Base-by-base conservation (phyloP, 2,888 invertebrate species). In the Napeogenes sylphis region DNA sequence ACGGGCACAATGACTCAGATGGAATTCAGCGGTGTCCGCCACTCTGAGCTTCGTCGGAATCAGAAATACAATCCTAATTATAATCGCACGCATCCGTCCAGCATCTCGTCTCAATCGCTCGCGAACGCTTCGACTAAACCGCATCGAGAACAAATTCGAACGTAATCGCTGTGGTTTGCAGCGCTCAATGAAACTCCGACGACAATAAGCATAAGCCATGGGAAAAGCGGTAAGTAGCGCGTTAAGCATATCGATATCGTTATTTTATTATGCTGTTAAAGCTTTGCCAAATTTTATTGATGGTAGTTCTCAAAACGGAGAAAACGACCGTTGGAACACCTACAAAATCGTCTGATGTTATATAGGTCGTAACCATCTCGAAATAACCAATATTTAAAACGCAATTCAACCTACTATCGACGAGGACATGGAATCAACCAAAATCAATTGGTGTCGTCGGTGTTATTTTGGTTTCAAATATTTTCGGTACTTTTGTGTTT, bases 21-120 rank as follows among this genome's bases (percentile, higher is more conserved):
- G 90, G 90, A 90, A 90, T 90, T 84, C 85, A 87, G 83, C 82
- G 82, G 81, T 83, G 84, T 85, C 81, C 85, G 87, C 87, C 85
- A 85, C 84, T 84, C 86, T 79, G 81, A 81, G 87, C 84, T 84
- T 88, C 87, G 88, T 84, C 85, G 88, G 86, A 88, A 90, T 90
- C 90, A 90, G 90, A 90, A 90, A 90, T 90, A 90, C 90, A 89
- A 86, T 87, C 90, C 90, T 90, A 90, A 90, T 90, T 90, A 90
- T 90, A 90, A 90, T 90, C 89, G 82, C 82, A 87, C 86, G 88
- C 89, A 90, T 90, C 90, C 90, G 89, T 87, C 87, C 82, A 84
- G 81, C 83, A 84, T 85, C 87, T 85, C 85, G 84, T 85, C 87
- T 85, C 86, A 83, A 87, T 87, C 87, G 85, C 80, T 80, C 81